These are phyloP conservation scores for Lutjanus campechanus DNA, from an alignment of 2,797 vertebrate species.

Conservation along the genomic window DNA sequence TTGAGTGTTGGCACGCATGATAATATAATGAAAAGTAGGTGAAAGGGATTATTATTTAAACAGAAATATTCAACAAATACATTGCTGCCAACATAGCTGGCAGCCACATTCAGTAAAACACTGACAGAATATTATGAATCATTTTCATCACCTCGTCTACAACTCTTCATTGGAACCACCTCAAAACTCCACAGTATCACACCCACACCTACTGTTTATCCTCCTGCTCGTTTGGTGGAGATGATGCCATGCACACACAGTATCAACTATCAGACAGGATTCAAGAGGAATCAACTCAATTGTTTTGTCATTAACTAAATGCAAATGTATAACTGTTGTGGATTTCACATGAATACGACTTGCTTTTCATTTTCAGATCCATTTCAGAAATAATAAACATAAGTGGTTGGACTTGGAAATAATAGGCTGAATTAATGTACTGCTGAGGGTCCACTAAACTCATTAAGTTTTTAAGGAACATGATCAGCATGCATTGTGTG, in stretches of 20 bases:
- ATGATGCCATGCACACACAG: neutral
- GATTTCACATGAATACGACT: neutral
- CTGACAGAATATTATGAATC: neutral
- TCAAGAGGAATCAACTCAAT: neutral
- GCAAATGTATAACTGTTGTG: neutral
- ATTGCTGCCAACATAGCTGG: neutral
- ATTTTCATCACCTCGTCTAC: slow-evolving; percentile 8
- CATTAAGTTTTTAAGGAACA: neutral
- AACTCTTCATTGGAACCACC: slow-evolving; percentile 1
- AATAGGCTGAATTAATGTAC: neutral
- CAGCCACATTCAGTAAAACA: neutral
- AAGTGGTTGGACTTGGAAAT: neutral
- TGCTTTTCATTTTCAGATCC: neutral
- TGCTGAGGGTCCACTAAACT: neutral
- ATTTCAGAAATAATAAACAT: neutral
- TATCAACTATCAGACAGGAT: neutral
- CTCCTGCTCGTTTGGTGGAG: neutral
- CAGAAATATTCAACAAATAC: slow-evolving; percentile 8
- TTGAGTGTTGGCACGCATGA: neutral
- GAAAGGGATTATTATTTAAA: neutral
- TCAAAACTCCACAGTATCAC: neutral
- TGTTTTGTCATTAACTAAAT: neutral
- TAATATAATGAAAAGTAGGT: neutral
- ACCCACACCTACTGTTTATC: neutral
- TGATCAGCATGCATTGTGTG: neutral